A percentile compares a stretch with the other conserved stretches of the same genome.
These are phyloP conservation scores for Drosophila tanythrix DNA, from an alignment of 2,888 invertebrate genomes.

Conservation along the genomic window DNA sequence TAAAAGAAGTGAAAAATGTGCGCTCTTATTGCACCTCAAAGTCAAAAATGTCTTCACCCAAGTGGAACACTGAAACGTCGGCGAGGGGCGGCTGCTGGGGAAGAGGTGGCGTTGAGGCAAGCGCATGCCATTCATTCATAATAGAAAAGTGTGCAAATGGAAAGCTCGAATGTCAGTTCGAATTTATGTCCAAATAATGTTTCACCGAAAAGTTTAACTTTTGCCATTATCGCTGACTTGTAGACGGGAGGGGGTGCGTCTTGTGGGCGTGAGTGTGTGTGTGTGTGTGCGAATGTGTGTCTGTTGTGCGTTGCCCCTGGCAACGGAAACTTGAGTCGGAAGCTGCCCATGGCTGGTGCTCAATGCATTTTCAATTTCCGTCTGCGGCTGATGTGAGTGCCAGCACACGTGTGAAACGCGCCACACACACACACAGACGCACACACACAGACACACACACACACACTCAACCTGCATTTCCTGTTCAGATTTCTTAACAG, in stretches of 20 bases:
- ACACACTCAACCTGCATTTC: constrained; percentile 23
- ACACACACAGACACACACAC: neutral
- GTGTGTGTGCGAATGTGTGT: neutral
- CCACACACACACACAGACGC: neutral
- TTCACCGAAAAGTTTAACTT: constrained; percentile 21
- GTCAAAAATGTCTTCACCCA: constrained; percentile 38
- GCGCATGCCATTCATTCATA: constrained; percentile 34
- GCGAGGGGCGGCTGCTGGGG: neutral
- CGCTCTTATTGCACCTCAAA: constrained; percentile 53
- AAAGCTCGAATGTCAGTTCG: constrained; percentile 50
- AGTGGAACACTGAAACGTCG: neutral
- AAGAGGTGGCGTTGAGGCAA: neutral
- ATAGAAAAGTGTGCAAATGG: constrained; percentile 43
- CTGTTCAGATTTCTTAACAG: constrained; percentile 38
- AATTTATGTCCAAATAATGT: constrained; percentile 45
- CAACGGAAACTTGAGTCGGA: constrained; percentile 58
- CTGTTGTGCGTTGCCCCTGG: constrained; percentile 10
- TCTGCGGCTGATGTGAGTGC: constrained; percentile 56
- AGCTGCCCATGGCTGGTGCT: constrained; percentile 44
- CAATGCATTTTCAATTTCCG: constrained; percentile 67
- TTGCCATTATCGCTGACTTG: neutral
- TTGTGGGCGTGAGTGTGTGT: constrained; percentile 1
- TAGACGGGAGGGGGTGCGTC: neutral
- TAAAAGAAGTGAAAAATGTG: constrained; percentile 10
- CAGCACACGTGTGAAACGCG: constrained; percentile 49